Percentiles rank a stretch among this genome's conserved stretches.
These are phyloP conservation scores for Polymixis lichenea DNA, from an alignment of 2,888 invertebrate genomes.

Conservation along the genomic window DNA sequence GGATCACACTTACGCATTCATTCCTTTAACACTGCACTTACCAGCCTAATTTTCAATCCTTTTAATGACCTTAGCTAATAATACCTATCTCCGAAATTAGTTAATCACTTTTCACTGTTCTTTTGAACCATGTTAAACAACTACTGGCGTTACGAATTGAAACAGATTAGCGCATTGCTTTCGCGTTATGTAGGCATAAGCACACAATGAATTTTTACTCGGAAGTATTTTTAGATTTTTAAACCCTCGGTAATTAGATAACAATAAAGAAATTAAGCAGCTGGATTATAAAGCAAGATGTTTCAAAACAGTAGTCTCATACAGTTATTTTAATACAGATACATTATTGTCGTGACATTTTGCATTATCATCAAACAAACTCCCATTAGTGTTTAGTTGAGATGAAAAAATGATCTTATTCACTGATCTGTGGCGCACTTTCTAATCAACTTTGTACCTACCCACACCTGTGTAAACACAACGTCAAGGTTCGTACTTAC, in stretches of 20 bases:
- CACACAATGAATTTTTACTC: constrained; percentile 9
- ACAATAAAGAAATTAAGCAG: neutral
- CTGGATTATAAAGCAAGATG: neutral
- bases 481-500: constrained; percentile 43
- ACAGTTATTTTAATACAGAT: neutral
- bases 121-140: constrained; percentile 24
- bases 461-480: constrained; percentile 57
- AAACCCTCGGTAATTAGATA: neutral
- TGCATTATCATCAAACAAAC: neutral
- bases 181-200: constrained; percentile 5
- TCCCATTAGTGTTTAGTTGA: constrained; percentile 11
- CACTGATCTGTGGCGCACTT: constrained; percentile 58
- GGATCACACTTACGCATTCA: neutral
- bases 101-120: constrained; percentile 30
- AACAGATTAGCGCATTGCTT: constrained; percentile 48
- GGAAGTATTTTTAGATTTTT: neutral
- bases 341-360: neutral
- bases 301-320: constrained; percentile 11
- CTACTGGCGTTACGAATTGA: constrained; percentile 40
- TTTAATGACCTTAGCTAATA: constrained; percentile 12
- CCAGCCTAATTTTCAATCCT: constrained; percentile 9
- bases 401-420: constrained; percentile 48
- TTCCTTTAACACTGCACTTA: neutral
- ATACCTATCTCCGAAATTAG: constrained; percentile 22
- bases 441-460: constrained; percentile 55